Conservation (phyloP, 1,140 invertebrate species). For the Condylostylus longicornis region DNA sequence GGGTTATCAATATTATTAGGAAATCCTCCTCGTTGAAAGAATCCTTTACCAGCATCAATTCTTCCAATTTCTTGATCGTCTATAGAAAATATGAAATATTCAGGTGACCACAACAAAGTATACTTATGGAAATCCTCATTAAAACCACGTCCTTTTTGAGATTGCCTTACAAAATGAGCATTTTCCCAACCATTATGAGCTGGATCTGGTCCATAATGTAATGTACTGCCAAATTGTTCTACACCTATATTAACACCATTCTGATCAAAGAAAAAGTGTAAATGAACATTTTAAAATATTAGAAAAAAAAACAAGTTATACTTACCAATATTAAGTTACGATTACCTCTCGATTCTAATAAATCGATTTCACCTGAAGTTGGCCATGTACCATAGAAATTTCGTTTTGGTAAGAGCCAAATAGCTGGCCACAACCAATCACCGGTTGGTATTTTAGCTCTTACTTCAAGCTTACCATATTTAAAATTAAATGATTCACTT, state of each 20-base stretch:
- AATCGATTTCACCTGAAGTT: slow-evolving; percentile 39
- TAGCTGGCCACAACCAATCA: slow-evolving; percentile 59
- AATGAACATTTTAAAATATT: too few species aligned
- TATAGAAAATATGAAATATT: slow-evolving; percentile 11
- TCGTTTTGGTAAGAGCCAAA: slow-evolving; percentile 43
- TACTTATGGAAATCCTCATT: slow-evolving; percentile 16
- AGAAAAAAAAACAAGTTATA: too few species aligned
- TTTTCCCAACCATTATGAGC: slow-evolving; percentile 29
- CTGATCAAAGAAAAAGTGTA: too few species aligned
- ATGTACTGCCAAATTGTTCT: slow-evolving; percentile 31
- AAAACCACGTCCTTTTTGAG: slow-evolving; percentile 13
- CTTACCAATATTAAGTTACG: too few species aligned
- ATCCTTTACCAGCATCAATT: slow-evolving; percentile 19
- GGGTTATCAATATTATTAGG: slow-evolving; percentile 15
- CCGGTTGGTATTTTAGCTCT: slow-evolving; percentile 52
- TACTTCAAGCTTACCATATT: slow-evolving; percentile 50
- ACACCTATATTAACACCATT: slow-evolving; percentile 32
- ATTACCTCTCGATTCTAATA: slow-evolving; percentile 44
- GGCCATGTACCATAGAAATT: slow-evolving; percentile 42
- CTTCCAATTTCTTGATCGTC: slow-evolving; percentile 15
- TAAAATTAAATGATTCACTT: slow-evolving; percentile 44
- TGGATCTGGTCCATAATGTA: slow-evolving; percentile 38
- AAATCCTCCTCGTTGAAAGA: slow-evolving; percentile 28
- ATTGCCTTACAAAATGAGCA: slow-evolving; percentile 24
- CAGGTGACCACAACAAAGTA: slow-evolving; percentile 12